These are phyloP conservation scores for human DNA, from an alignment of 2,113 vertebrate species.

Conservation along the genomic window DNA sequence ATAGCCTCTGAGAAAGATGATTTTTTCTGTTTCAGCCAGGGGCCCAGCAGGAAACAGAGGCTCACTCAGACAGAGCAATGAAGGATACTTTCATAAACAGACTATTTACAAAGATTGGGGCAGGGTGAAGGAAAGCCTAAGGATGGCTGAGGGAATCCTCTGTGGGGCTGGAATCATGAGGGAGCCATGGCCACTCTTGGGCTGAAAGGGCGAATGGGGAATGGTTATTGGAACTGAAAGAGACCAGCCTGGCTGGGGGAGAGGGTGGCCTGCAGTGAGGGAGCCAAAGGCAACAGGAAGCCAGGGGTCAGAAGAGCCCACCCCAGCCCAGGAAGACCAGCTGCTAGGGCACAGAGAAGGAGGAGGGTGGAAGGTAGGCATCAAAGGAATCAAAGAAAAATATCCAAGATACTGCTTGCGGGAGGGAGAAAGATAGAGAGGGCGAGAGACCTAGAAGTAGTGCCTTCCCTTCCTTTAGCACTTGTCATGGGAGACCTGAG, in stretches of 20 bases:
- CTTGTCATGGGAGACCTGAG: background rate
- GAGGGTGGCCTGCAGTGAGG: background rate
- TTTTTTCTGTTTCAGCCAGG: background rate
- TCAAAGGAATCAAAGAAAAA: background rate
- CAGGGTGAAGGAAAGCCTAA: background rate
- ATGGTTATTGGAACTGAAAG: background rate
- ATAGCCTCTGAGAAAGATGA: background rate
- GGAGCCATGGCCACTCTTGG: background rate
- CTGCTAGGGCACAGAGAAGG: background rate
- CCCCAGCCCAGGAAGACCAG: background rate
- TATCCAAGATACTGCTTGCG: background rate
- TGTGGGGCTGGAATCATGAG: background rate
- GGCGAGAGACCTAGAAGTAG: background rate
- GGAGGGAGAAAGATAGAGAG: too few species aligned
- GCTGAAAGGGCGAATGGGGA: background rate
- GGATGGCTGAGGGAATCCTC: background rate
- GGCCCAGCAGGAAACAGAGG: slow-evolving; percentile 53
- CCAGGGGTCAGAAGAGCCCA: background rate
- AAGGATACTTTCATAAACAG: slow-evolving; percentile 44
- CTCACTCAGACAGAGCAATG: background rate
- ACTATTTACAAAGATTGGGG: slow-evolving; percentile 49
- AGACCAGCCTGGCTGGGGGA: background rate
- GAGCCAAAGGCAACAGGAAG: background rate
- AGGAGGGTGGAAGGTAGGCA: background rate
- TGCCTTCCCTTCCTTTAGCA: background rate